Percentiles rank a stretch among this genome's conserved stretches.
Conservation (phyloP, 2,888 invertebrate species). For the Acanthosepion esculentum region DNA sequence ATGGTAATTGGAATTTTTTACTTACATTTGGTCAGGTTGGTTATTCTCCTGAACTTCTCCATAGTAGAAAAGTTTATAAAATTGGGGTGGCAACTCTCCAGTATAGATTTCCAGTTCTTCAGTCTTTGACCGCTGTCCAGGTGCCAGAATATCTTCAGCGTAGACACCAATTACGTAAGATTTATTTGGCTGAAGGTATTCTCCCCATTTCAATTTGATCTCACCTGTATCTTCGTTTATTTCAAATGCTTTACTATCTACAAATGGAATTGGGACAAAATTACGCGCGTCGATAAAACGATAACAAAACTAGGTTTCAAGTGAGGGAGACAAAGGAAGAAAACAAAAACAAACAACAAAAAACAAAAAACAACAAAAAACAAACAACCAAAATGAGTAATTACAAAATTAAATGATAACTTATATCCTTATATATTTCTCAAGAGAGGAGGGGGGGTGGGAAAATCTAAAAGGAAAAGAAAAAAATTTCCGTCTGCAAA, state of each 20-base stretch:
- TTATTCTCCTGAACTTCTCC: slow-evolving; percentile 4
- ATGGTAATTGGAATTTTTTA: background rate
- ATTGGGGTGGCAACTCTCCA: slow-evolving; percentile 35
- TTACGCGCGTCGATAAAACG: no score
- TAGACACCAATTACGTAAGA: background rate
- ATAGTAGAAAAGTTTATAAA: background rate
- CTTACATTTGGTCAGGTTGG: slow-evolving; percentile 33
- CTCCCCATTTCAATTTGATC: background rate
- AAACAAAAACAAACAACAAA: background rate
- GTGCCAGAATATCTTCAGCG: background rate
- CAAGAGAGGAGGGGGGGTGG: no score
- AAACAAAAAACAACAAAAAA: background rate
- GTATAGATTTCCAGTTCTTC: background rate
- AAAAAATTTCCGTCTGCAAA: no score
- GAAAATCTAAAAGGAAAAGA: no score
- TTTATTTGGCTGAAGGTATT: background rate
- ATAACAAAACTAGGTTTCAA: no score
- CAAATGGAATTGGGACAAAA: no score
- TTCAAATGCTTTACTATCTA: background rate
- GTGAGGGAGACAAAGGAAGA: no score
- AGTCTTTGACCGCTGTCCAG: no score
- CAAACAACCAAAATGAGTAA: no score
- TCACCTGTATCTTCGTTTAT: background rate
- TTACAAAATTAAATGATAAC: no score
- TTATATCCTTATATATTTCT: no score